A percentile compares a stretch with the other conserved stretches of the same genome.
These are phyloP conservation scores for Julus scanicus DNA, from an alignment of 2,888 invertebrate genomes.

Conservation along the genomic window DNA sequence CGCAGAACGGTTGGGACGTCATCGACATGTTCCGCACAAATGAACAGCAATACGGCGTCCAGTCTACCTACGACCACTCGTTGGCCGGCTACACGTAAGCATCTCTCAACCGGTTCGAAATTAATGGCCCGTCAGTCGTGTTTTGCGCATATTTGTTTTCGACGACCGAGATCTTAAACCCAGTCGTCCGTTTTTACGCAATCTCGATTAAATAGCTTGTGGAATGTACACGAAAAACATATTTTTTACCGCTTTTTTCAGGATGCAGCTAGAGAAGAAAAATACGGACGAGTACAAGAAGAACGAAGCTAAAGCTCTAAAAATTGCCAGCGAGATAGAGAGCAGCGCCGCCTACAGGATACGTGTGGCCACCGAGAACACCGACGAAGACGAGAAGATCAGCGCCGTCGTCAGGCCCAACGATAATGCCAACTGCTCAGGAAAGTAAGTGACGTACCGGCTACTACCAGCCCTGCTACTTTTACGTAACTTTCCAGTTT, in stretches of 20 bases:
- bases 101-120: background rate
- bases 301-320: slow-evolving; percentile 86
- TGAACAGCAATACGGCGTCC: slow-evolving; percentile 90
- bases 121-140: no score
- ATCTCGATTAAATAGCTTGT: no score
- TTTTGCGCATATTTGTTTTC: no score
- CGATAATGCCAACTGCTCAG: slow-evolving; percentile 59
- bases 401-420: slow-evolving; percentile 82
- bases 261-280: slow-evolving; percentile 81
- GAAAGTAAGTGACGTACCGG: slow-evolving; percentile 59
- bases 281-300: slow-evolving; percentile 89
- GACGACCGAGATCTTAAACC: no score
- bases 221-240: no score
- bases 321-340: slow-evolving; percentile 94
- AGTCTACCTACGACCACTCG: slow-evolving; percentile 90
- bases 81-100: slow-evolving; percentile 84
- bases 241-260: slow-evolving; percentile 58
- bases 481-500: no score
- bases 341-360: slow-evolving; percentile 83
- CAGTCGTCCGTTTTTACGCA: no score
- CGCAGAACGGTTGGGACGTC: slow-evolving; percentile 91
- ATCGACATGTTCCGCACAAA: slow-evolving; percentile 97
- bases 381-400: slow-evolving; percentile 86
- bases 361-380: slow-evolving; percentile 88
- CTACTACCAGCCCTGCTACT: no score